These are phyloP conservation scores for Acrocephalus scirpaceus DNA, from an alignment of 2,797 vertebrate genomes.

Conservation along the genomic window DNA sequence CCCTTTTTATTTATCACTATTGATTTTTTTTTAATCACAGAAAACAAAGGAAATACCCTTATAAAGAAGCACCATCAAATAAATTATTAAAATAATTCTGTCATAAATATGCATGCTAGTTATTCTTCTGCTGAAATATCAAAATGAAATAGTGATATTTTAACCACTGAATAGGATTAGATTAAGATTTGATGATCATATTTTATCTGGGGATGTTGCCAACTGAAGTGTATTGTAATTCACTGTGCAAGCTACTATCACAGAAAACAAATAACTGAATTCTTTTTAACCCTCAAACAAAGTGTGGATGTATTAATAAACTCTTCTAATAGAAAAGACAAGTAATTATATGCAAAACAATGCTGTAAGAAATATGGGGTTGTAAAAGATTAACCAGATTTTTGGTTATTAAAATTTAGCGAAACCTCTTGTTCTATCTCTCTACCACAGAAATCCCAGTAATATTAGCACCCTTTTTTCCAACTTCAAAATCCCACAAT, in stretches of 20 bases:
- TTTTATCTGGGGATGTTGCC: not conserved
- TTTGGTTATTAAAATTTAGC: slow-evolving; percentile 14
- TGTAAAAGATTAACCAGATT: not conserved
- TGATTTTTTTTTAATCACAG: not conserved
- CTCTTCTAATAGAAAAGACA: slow-evolving; percentile 57
- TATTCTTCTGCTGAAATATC: not conserved
- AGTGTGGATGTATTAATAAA: slow-evolving; percentile 43
- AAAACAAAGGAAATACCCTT: not conserved
- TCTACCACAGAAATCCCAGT: not conserved
- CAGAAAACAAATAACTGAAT: slow-evolving; percentile 5
- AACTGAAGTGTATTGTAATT: not conserved
- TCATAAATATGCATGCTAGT: not conserved
- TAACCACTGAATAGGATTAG: not conserved
- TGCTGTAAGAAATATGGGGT: not conserved
- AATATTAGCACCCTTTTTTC: not conserved
- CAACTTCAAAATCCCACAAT: not conserved
- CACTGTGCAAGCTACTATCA: not conserved
- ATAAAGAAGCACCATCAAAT: not conserved
- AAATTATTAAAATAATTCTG: slow-evolving; percentile 14
- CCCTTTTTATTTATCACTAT: not conserved
- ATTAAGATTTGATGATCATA: not conserved
- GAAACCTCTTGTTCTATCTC: not conserved
- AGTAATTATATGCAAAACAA: slow-evolving; percentile 57
- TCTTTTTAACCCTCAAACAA: slow-evolving; percentile 17
- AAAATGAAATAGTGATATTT: not conserved